phyloP scores from a whole-genome alignment of 1,140 invertebrate species.

The Hylaeus volcanicus region DNA sequence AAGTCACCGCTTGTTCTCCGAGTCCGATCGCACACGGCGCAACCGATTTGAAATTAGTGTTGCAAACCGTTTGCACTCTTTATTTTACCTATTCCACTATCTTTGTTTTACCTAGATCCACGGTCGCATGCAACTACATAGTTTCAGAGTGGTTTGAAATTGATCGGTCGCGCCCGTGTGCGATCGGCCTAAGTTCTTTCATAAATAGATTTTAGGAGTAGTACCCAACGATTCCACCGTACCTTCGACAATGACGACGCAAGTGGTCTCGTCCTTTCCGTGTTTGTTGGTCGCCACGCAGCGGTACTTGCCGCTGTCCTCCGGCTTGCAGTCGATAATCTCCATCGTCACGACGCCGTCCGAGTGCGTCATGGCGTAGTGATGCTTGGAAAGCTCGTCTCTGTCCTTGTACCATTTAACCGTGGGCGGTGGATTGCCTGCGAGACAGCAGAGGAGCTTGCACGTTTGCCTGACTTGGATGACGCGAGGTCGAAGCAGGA shows the following conservation, averaged over 20 bases:
- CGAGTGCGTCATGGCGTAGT: slow-evolving; percentile 93
- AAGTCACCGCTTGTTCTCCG: no score
- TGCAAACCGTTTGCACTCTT: no score
- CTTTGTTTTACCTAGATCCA: no score
- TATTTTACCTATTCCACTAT: no score
- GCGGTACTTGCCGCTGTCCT: slow-evolving; percentile 97
- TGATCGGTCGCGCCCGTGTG: no score
- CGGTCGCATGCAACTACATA: no score
- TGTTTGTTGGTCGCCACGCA: slow-evolving; percentile 95
- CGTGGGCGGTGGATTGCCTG: slow-evolving; percentile 95
- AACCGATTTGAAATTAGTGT: no score
- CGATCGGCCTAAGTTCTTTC: no score
- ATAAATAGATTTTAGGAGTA: no score
- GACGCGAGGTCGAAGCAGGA: slow-evolving; percentile 97
- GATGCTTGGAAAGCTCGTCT: slow-evolving; percentile 93
- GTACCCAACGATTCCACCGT: slow-evolving; percentile 36
- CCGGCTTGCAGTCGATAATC: slow-evolving; percentile 95
- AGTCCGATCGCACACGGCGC: no score
- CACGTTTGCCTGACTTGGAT: slow-evolving; percentile 97
- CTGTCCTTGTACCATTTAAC: slow-evolving; percentile 97
- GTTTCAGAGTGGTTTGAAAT: no score
- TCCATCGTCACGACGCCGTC: slow-evolving; percentile 98
- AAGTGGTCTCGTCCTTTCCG: slow-evolving; percentile 96
- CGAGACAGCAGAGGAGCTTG: slow-evolving; percentile 98
- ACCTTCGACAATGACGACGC: slow-evolving; percentile 98